Conservation (phyloP, 2,888 invertebrate species). For the Drosophila stalkeri region DNA sequence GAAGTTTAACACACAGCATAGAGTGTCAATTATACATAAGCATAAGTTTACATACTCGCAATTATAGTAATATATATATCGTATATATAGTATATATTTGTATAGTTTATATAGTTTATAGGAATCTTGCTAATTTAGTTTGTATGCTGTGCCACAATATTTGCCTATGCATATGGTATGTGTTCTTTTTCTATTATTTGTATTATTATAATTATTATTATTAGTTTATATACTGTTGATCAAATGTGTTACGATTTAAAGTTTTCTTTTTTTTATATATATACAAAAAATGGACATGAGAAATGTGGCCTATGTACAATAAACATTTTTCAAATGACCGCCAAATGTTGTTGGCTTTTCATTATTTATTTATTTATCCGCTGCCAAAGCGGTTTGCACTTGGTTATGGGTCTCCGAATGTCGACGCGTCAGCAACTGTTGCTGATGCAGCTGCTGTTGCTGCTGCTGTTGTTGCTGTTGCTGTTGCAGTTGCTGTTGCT, state of each 20-base stretch:
- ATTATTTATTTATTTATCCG: constrained; percentile 64
- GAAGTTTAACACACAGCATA: constrained; percentile 64
- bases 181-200: constrained; percentile 23
- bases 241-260: constrained; percentile 25
- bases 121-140: constrained; percentile 75
- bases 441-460: constrained; percentile 22
- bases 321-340: constrained; percentile 40
- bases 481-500: constrained; percentile 13
- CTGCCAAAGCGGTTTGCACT: constrained; percentile 55
- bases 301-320: constrained; percentile 59
- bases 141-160: constrained; percentile 58
- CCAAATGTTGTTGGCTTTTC: constrained; percentile 25
- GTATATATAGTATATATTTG: constrained; percentile 1
- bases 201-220: constrained; percentile 22
- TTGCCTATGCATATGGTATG: constrained; percentile 70
- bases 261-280: constrained; percentile 54
- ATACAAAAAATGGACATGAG: constrained; percentile 40
- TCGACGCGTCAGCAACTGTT: constrained; percentile 70
- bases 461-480: not conserved
- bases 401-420: constrained; percentile 80
- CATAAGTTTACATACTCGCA: constrained; percentile 49
- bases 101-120: constrained; percentile 65
- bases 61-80: constrained; percentile 10
- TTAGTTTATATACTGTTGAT: constrained; percentile 61
- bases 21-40: constrained; percentile 37